A percentile compares a stretch with the other conserved stretches of the same genome.
These are phyloP conservation scores for Zaprionus camerounensis DNA, from an alignment of 1,140 invertebrate genomes.

Conservation along the genomic window DNA sequence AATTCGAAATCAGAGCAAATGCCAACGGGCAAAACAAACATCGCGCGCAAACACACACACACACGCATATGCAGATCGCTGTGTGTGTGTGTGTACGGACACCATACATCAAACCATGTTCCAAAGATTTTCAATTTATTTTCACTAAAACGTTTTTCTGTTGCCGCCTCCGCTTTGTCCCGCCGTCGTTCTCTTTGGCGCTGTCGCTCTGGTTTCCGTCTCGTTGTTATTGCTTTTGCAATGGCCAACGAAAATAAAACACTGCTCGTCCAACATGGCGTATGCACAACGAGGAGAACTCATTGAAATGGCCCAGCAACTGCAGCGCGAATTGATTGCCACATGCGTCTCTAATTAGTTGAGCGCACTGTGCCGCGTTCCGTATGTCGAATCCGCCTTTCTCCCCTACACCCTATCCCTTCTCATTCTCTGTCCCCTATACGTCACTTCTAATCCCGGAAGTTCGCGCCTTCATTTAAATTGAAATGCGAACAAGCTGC, in stretches of 20 bases:
- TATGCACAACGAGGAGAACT: conserved; percentile 42
- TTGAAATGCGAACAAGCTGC: conserved; percentile 52
- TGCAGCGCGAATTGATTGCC: conserved; percentile 70
- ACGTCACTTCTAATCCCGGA: conserved; percentile 60
- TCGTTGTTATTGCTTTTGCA: conserved; percentile 56
- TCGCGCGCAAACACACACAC: conserved; percentile 29
- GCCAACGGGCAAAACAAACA: conserved; percentile 53
- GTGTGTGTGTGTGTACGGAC: conserved; percentile 22
- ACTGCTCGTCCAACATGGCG: conserved; percentile 31
- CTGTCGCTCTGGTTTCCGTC: neutral
- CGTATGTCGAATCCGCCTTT: too few species aligned
- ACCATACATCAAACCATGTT: conserved; percentile 73
- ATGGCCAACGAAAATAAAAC: conserved; percentile 59
- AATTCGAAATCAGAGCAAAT: conserved; percentile 58
- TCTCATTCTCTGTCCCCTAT: neutral
- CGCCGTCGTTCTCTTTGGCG: neutral
- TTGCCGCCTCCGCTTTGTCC: conserved; percentile 39
- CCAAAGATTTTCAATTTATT: conserved; percentile 80
- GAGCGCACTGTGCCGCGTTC: conserved; percentile 24
- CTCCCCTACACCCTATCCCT: neutral
- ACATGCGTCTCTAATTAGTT: conserved; percentile 76
- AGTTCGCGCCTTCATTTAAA: conserved; percentile 70
- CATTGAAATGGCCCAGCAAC: conserved; percentile 67
- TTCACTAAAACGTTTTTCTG: conserved; percentile 76
- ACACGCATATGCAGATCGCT: conserved; percentile 31